These are phyloP conservation scores for Cladorhizidae sp. DNA, from an alignment of 37 sponge, comb jelly and placozoan genomes.

Conservation along the genomic window DNA sequence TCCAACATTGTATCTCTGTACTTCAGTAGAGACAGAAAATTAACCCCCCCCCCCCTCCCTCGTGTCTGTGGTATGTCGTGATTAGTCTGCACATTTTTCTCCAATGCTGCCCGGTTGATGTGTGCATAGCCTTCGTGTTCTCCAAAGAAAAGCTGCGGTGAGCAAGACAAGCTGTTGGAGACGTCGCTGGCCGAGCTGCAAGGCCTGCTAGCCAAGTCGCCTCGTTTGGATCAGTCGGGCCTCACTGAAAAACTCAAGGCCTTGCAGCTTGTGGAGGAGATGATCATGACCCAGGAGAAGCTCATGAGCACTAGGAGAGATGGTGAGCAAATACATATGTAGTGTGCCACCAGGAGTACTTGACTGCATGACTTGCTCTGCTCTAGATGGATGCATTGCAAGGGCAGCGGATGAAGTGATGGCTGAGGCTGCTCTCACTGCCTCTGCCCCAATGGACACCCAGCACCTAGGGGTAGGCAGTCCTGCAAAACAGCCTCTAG, in stretches of 20 bases:
- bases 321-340: not conserved
- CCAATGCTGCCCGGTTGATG: too few species aligned
- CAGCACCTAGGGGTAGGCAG: not conserved
- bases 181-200: not conserved
- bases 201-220: not conserved
- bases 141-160: too few species aligned
- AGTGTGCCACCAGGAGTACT: not conserved
- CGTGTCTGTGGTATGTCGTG: too few species aligned
- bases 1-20: too few species aligned
- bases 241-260: conserved; percentile 21
- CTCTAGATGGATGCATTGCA: not conserved
- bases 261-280: conserved; percentile 29
- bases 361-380: not conserved
- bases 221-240: not conserved
- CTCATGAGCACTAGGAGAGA: conserved; percentile 1
- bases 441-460: not conserved
- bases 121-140: too few species aligned
- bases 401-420: not conserved
- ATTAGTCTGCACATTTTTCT: too few species aligned
- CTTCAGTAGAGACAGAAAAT: too few species aligned
- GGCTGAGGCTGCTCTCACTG: not conserved
- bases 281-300: conserved; percentile 30
- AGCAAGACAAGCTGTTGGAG: too few species aligned
- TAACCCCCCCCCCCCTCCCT: too few species aligned
- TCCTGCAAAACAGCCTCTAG: not conserved